Base-by-base conservation (phyloP, 2,888 invertebrate genomes). In the Cancer borealis region DNA sequence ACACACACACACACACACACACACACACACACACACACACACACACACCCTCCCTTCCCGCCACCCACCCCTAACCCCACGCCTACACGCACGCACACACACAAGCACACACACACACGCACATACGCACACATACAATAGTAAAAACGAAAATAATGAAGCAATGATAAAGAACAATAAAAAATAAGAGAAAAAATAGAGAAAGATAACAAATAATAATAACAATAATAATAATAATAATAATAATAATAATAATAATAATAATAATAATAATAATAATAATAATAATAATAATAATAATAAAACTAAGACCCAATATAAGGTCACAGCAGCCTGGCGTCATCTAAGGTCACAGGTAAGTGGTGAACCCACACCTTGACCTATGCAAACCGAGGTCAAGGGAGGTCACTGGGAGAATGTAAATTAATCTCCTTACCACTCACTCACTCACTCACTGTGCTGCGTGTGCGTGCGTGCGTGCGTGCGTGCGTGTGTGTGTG, bases 91-190 rank as follows among this genome's bases (percentile, higher is more conserved):
- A 30, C 73, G 10, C 73, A 3, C 26, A 79, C 73, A 79, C 73
- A 79, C 73, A 79, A n/a, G 26, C 73, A 79, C 73, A 79, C 73
- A 79, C 73, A 79, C 73, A 79, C 73, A 79, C 73, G 26, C 73
- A 79, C 73, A 79, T 26, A 79, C 30, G 30, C 79, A 2, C 30
- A 79, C 79, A 79, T 26, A 79, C 79, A 79, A 66, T 4, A 4
- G 3, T 6, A n/a, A 66, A 66, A 66, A 21, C 6, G 8, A n/a
- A 66, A 66, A 21, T 4, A 66, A 66, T n/a, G 8, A 66, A n/a
- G 8, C 3, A 66, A 66, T 6, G n/a, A 21, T n/a, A 4, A 66
- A n/a, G n/a, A 4, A 4, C 0, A 66, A n/a, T 6, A 66, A 66
- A 66, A 21, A 66, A 1, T 21, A 66, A 21, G 3, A 21, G 8